Base-by-base conservation (phyloP, 2,888 invertebrate genomes). In the Carabus problematicus region DNA sequence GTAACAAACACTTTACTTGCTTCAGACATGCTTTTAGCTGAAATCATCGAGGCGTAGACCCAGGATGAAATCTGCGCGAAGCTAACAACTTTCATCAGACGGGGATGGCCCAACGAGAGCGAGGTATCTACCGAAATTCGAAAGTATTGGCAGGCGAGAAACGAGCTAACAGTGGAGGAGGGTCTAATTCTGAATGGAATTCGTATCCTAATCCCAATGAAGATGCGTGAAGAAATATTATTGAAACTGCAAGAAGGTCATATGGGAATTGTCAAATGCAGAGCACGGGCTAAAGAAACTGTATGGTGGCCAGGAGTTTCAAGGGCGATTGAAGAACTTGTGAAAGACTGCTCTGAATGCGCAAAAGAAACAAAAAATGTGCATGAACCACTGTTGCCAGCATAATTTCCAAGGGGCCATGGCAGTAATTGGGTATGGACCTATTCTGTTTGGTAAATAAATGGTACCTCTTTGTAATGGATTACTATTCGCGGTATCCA, bases 61-160 rank as follows among this genome's bases (percentile, higher is more conserved):
- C 2, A 2, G 29, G 29, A 29, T 29, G 29, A 29, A 29, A 29
- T 29, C 29, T 29, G 29, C 29, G 29, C 29, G 29, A 29, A 29
- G 29, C 29, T 29, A 29, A 29, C 2, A 29, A 29, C 29, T 29
- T 29, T 80, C n/a, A 71, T 70, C 8, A 79, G 78, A 8, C 72
- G 72, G 29, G 29, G 29, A 29, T 29, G 29, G 29, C 29, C 29
- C 6, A 29, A 29, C 29, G 29, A 29, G 29, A 29, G 29, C 29
- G 29, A 29, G 29, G 6, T 29, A 29, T 29, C 29, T 29, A 29
- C 29, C 29, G 29, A 29, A 6, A 29, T 29, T 29, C 29, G 29
- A 29, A 29, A 29, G 29, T 29, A 29, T 29, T 29, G 29, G 29
- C 29, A 29, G 29, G 29, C 29, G 29, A 29, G 29, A 29, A 6